These are phyloP conservation scores for Adela reaumurella DNA, from an alignment of 2,888 invertebrate species.

Conservation along the genomic window DNA sequence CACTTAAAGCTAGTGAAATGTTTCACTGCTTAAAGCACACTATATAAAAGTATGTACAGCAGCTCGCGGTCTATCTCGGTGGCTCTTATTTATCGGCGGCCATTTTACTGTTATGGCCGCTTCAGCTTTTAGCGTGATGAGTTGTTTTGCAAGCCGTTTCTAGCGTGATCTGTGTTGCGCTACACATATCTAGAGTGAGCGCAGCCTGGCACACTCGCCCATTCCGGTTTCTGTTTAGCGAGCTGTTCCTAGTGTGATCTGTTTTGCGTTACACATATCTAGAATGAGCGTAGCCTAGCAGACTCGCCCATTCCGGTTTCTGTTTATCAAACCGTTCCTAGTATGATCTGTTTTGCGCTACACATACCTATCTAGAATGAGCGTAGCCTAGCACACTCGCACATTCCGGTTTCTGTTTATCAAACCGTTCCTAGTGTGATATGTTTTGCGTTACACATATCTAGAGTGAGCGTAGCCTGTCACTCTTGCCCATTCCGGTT, in stretches of 20 bases:
- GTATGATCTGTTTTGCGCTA: not conserved
- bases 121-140: constrained; percentile 7
- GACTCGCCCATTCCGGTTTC: not conserved
- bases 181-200: constrained; percentile 1
- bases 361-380: no score
- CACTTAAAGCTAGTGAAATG: no score
- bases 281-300: not conserved
- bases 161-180: not conserved
- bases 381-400: not conserved
- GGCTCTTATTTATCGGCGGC: not conserved
- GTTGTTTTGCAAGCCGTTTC: constrained; percentile 1
- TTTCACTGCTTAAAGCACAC: no score
- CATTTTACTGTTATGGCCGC: constrained; percentile 16
- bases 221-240: not conserved
- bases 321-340: not conserved
- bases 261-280: constrained; percentile 1
- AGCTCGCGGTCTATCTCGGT: no score
- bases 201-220: not conserved
- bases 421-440: not conserved
- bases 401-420: not conserved
- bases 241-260: not conserved
- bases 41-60: no score
- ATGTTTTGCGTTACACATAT: no score
- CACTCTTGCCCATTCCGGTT: no score
- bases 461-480: no score